These are phyloP conservation scores for Epinephelus moara DNA, from an alignment of 2,113 vertebrate genomes.

Conservation along the genomic window DNA sequence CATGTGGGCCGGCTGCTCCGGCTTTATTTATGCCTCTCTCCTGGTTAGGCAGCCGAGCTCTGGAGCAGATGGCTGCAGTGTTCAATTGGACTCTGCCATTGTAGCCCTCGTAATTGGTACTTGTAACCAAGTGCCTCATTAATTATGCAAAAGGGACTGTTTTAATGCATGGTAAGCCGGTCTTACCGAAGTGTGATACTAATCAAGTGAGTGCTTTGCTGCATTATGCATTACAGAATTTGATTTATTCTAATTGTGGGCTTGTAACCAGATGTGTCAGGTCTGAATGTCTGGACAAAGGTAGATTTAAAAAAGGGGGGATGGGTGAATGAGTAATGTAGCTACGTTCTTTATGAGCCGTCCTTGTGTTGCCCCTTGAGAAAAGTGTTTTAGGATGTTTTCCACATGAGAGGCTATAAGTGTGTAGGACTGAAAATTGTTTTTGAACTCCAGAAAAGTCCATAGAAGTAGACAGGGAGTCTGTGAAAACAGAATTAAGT, in stretches of 20 bases:
- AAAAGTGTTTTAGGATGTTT: constrained; percentile 4
- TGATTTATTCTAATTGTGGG: constrained; percentile 69
- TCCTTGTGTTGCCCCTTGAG: constrained; percentile 31
- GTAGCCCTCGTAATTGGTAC: constrained; percentile 74
- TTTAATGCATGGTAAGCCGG: constrained; percentile 67
- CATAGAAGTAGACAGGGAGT: not conserved
- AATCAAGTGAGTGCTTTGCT: constrained; percentile 76
- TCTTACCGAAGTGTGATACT: constrained; percentile 68
- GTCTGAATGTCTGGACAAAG: constrained; percentile 33
- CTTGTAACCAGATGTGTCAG: constrained; percentile 40
- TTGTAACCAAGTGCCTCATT: constrained; percentile 76
- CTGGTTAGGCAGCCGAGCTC: constrained; percentile 52
- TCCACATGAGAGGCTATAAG: not conserved
- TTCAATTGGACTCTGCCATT: constrained; percentile 72
- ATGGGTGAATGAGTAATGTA: not conserved
- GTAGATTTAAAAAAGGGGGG: not conserved
- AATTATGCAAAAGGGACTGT: constrained; percentile 78
- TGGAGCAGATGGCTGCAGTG: constrained; percentile 76
- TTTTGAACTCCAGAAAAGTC: not conserved
- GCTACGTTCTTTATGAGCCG: not conserved
- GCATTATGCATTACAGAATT: constrained; percentile 71
- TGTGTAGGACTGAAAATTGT: not conserved
- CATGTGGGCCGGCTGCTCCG: constrained; percentile 69
- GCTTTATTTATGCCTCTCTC: constrained; percentile 68
- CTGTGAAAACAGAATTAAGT: not conserved